These are phyloP conservation scores for Choristoneura fumiferana DNA, from an alignment of 1,140 invertebrate genomes.

Conservation along the genomic window DNA sequence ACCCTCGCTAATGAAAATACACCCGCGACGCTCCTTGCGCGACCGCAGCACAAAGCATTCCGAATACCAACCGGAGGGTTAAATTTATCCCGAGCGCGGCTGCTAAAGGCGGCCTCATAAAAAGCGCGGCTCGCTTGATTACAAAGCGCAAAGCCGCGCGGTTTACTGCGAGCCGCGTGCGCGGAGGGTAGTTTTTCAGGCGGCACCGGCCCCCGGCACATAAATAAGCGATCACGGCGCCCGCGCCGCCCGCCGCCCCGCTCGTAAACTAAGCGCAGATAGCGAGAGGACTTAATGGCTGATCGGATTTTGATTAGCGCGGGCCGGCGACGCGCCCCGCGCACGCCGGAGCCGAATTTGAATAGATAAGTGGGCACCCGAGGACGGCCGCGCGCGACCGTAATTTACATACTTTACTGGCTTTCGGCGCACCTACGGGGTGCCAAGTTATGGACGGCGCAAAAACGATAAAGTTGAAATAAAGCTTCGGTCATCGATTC, in stretches of 20 bases:
- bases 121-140: slow-evolving; percentile 69
- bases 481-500: slow-evolving; percentile 67
- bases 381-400: slow-evolving; percentile 66
- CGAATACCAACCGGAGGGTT: slow-evolving; percentile 48
- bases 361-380: slow-evolving; percentile 76
- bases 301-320: slow-evolving; percentile 77
- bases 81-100: slow-evolving; percentile 61
- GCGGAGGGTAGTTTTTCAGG: slow-evolving; percentile 69
- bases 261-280: slow-evolving; percentile 74
- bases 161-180: slow-evolving; percentile 19
- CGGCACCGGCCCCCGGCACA: no score
- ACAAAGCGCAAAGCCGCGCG: slow-evolving; percentile 46
- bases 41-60: slow-evolving; percentile 38
- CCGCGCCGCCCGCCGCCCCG: slow-evolving; percentile 39
- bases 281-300: slow-evolving; percentile 76
- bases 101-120: slow-evolving; percentile 64
- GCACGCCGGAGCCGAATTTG: slow-evolving; percentile 67
- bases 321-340: slow-evolving; percentile 69
- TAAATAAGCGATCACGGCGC: slow-evolving; percentile 70
- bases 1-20: background rate
- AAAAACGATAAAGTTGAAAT: slow-evolving; percentile 76
- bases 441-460: slow-evolving; percentile 70
- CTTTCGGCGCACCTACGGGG: slow-evolving; percentile 66
- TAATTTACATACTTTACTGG: slow-evolving; percentile 76
- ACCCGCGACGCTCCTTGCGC: background rate